Conservation (phyloP, 2,888 invertebrate species). For the Drosophila yooni region DNA sequence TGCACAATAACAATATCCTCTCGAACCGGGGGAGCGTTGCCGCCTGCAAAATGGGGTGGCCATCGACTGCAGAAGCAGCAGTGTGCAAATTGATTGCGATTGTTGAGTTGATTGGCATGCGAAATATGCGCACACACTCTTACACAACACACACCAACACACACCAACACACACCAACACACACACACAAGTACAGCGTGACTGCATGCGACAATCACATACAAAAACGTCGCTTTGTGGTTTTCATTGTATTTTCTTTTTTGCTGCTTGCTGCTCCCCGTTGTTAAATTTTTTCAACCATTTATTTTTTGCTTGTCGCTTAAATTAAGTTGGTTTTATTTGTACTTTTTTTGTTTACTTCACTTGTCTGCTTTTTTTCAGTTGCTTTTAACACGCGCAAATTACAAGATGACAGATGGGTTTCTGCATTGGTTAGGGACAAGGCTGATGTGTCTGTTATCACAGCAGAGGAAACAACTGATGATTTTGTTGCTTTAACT, state of each 20-base stretch:
- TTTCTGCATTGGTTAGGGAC: slow-evolving; percentile 21
- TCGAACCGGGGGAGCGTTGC: slow-evolving; percentile 28
- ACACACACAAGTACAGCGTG: slow-evolving; percentile 24
- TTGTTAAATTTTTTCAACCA: slow-evolving; percentile 34
- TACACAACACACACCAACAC: slow-evolving; percentile 14
- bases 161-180: not conserved
- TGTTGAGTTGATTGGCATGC: slow-evolving; percentile 82
- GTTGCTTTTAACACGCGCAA: slow-evolving; percentile 29
- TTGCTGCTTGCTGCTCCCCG: slow-evolving; percentile 4
- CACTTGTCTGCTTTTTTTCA: slow-evolving; percentile 12
- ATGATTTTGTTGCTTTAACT: not conserved
- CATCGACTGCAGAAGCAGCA: slow-evolving; percentile 51
- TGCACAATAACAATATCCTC: slow-evolving; percentile 62
- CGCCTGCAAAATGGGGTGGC: slow-evolving; percentile 19
- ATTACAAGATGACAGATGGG: slow-evolving; percentile 48
- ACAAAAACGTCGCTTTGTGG: slow-evolving; percentile 70
- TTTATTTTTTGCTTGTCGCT: slow-evolving; percentile 52
- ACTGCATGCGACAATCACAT: slow-evolving; percentile 67
- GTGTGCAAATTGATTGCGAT: slow-evolving; percentile 80
- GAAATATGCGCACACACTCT: slow-evolving; percentile 55
- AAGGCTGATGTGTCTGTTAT: not conserved
- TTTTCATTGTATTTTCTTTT: slow-evolving; percentile 61
- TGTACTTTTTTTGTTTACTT: slow-evolving; percentile 15
- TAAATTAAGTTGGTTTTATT: slow-evolving; percentile 62
- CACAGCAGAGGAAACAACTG: not conserved